A percentile compares a stretch with the other conserved stretches of the same genome.
Conservation (phyloP, 1,140 invertebrate species). For the Manduca sexta region DNA sequence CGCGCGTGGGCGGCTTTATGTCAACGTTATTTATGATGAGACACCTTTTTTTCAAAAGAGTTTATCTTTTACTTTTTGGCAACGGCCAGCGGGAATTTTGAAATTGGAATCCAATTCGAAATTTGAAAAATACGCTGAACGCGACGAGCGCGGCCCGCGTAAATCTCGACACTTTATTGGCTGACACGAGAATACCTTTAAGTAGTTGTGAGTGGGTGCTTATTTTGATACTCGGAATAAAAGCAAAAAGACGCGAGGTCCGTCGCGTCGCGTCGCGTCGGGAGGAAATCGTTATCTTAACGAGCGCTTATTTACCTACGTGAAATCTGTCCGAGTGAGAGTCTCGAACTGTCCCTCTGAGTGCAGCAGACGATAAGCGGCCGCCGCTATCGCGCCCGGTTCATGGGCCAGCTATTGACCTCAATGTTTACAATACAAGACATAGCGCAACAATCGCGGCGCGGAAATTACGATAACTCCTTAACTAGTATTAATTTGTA, state of each 20-base stretch:
- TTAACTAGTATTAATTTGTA: slow-evolving; percentile 47
- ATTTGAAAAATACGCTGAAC: slow-evolving; percentile 5
- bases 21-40: slow-evolving; percentile 70
- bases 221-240: slow-evolving; percentile 38
- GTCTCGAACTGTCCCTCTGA: slow-evolving; percentile 42
- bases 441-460: slow-evolving; percentile 9
- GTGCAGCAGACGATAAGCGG: slow-evolving; percentile 51
- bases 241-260: slow-evolving; percentile 45
- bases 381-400: slow-evolving; percentile 42
- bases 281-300: slow-evolving; percentile 68
- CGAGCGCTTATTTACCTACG: slow-evolving; percentile 55
- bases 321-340: slow-evolving; percentile 53
- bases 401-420: slow-evolving; percentile 68
- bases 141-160: background rate
- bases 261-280: slow-evolving; percentile 43
- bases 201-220: slow-evolving; percentile 28
- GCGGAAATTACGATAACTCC: slow-evolving; percentile 2
- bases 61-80: slow-evolving; percentile 32
- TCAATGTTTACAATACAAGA: slow-evolving; percentile 49
- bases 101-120: slow-evolving; percentile 15
- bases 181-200: slow-evolving; percentile 41
- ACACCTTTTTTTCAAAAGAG: slow-evolving; percentile 31
- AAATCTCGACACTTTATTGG: slow-evolving; percentile 22
- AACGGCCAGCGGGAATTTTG: slow-evolving; percentile 26
- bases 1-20: slow-evolving; percentile 63